Conservation (phyloP, 2,113 vertebrate genomes). For the Antigone vipio region DNA sequence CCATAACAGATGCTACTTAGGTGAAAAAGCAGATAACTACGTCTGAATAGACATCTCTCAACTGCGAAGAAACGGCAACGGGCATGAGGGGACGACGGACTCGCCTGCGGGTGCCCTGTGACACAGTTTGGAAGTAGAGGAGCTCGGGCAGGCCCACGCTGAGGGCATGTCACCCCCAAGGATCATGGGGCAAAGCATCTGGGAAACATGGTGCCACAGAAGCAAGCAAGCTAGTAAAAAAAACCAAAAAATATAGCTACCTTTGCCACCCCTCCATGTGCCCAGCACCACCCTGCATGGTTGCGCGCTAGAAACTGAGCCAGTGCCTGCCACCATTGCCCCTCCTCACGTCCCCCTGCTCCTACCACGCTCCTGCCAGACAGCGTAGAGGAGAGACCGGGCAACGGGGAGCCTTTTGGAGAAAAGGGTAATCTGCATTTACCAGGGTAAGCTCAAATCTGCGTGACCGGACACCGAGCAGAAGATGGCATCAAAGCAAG, state of each 20-base stretch:
- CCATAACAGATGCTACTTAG: background rate
- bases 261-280: rapidly evolving
- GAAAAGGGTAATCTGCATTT: background rate
- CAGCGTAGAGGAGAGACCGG: rapidly evolving
- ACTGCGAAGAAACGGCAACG: background rate
- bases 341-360: background rate
- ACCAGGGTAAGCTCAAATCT: background rate
- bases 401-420: rapidly evolving
- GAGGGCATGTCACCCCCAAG: background rate
- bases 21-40: background rate
- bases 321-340: background rate
- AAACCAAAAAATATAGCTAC: background rate
- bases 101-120: background rate
- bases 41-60: background rate
- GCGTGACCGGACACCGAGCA: background rate
- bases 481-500: background rate
- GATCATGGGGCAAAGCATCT: background rate
- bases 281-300: background rate
- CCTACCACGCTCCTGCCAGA: no score
- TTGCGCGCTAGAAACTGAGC: background rate
- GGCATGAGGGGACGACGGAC: background rate
- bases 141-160: background rate
- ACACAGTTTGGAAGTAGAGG: background rate
- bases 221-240: no score
- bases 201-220: background rate